Percentiles rank a stretch among this genome's conserved stretches.
phyloP scores from a whole-genome alignment of 2,888 invertebrate species.

The Corythucha ciliata region DNA sequence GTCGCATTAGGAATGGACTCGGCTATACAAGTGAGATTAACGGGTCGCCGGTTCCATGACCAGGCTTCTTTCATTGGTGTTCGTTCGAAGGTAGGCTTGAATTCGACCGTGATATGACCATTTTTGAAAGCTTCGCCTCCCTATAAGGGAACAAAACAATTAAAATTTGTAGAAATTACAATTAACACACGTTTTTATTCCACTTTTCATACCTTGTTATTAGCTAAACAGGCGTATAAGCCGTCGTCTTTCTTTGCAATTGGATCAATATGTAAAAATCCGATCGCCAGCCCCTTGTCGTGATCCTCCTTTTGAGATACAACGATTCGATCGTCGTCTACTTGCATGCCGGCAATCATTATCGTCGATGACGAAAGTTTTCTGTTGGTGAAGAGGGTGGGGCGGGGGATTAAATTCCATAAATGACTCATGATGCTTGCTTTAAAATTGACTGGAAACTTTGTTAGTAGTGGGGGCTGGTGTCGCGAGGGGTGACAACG shows the following conservation, averaged over 20 bases:
- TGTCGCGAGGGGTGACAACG: no score
- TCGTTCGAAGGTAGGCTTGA: conserved; percentile 67
- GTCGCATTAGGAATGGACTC: conserved; percentile 84
- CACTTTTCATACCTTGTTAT: conserved; percentile 49
- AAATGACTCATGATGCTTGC: no score
- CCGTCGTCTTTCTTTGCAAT: conserved; percentile 70
- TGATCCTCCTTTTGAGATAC: conserved; percentile 50
- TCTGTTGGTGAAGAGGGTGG: no score
- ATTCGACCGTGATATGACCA: conserved; percentile 75
- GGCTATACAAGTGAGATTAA: conserved; percentile 80
- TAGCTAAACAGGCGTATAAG: conserved; percentile 76
- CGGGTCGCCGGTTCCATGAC: conserved; percentile 72
- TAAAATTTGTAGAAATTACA: not conserved
- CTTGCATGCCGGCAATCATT: conserved; percentile 54
- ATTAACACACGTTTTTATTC: not conserved
- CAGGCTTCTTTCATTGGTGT: conserved; percentile 57
- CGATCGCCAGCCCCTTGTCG: conserved; percentile 52
- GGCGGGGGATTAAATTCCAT: no score
- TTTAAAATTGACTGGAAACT: no score
- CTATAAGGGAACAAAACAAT: conserved; percentile 27
- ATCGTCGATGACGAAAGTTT: conserved; percentile 56
- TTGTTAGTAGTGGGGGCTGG: no score
- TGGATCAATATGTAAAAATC: conserved; percentile 57
- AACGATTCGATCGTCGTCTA: conserved; percentile 56
- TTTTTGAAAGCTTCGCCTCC: conserved; percentile 66